phyloP scores from a whole-genome alignment of 2,113 vertebrate species.

The Procavia capensis region DNA sequence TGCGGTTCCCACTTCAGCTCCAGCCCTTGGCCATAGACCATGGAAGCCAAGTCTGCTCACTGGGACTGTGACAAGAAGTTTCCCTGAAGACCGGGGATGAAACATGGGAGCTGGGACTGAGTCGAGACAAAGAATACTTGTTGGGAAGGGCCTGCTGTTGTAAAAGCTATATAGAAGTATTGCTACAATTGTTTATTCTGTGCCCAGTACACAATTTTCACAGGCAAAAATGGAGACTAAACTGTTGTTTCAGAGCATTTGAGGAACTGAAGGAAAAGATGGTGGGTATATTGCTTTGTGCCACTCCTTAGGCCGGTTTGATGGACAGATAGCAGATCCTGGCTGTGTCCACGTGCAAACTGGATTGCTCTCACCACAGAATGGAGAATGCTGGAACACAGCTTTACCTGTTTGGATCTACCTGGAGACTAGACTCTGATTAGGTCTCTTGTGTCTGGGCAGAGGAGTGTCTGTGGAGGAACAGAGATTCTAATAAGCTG shows the following conservation, averaged over 20 bases:
- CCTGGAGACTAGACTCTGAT: neutral
- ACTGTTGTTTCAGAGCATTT: slow-evolving; percentile 3
- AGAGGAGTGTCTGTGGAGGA: neutral
- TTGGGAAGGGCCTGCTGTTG: neutral
- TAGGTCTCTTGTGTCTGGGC: neutral
- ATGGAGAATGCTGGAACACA: neutral
- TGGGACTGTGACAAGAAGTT: neutral
- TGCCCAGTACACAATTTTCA: neutral
- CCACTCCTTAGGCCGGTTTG: neutral
- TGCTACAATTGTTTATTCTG: neutral
- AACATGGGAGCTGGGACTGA: neutral
- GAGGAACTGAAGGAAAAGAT: slow-evolving; percentile 22
- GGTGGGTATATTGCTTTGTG: neutral
- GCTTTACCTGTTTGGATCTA: neutral
- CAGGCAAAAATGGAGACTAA: neutral
- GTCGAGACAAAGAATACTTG: neutral
- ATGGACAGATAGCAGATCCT: neutral
- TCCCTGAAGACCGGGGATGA: neutral
- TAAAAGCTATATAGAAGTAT: neutral
- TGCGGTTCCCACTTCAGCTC: neutral
- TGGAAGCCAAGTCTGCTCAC: neutral
- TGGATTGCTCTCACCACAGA: neutral
- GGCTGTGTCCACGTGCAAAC: neutral
- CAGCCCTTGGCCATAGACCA: neutral
- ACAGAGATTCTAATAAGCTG: neutral